A percentile compares a stretch with the other conserved stretches of the same genome.
These are phyloP conservation scores for Staurois parvus DNA, from an alignment of 2,797 vertebrate genomes.

Conservation along the genomic window DNA sequence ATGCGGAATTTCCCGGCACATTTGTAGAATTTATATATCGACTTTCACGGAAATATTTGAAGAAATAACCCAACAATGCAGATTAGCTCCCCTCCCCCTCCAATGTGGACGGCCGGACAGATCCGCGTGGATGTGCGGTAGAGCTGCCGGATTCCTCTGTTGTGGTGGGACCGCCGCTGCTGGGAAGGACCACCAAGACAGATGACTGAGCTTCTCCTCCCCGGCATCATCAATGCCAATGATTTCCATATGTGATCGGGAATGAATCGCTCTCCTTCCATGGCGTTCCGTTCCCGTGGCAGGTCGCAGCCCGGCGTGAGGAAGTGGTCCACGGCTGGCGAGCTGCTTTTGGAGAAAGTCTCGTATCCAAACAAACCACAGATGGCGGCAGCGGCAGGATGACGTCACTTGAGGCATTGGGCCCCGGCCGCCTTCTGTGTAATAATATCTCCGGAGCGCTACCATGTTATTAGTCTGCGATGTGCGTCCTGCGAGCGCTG, in stretches of 20 bases:
- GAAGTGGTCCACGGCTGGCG: conserved; percentile 27
- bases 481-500: too few relatives aligned
- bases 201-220: conserved; percentile 26
- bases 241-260: conserved; percentile 57
- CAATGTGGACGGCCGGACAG: neutral
- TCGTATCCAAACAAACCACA: conserved; percentile 39
- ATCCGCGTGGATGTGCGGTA: conserved; percentile 31
- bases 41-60: neutral
- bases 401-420: conserved; percentile 40
- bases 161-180: conserved; percentile 37
- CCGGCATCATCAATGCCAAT: conserved; percentile 55
- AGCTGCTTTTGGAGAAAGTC: conserved; percentile 45
- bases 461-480: neutral
- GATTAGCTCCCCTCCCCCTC: neutral
- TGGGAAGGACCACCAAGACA: conserved; percentile 51
- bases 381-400: conserved; percentile 27
- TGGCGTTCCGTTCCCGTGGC: conserved; percentile 25
- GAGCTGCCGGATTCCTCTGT: conserved; percentile 36
- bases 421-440: neutral
- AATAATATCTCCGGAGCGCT: conserved; percentile 22
- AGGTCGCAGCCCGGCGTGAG: conserved; percentile 14
- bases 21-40: too few relatives aligned
- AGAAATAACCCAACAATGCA: neutral
- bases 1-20: too few relatives aligned
- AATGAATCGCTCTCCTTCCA: conserved; percentile 42